These are phyloP conservation scores for Ectemnius cavifrons DNA, from an alignment of 2,888 invertebrate genomes.

Conservation along the genomic window DNA sequence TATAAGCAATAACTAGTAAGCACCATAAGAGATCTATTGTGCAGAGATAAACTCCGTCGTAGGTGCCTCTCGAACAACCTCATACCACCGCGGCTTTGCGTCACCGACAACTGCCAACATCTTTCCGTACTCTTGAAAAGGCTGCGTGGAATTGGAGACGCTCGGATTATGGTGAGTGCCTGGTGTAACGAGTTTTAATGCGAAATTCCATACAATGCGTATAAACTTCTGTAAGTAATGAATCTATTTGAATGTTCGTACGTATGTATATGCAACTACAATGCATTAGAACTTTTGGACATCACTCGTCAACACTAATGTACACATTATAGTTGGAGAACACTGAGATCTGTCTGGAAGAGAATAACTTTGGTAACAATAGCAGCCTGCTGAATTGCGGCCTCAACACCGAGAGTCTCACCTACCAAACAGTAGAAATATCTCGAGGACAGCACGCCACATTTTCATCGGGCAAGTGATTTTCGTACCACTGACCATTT, in stretches of 20 bases:
- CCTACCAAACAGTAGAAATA: constrained; percentile 64
- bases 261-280: too few species aligned
- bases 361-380: constrained; percentile 14
- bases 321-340: constrained; percentile 57
- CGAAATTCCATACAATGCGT: not conserved
- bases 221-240: too few species aligned
- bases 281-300: too few species aligned
- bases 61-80: constrained; percentile 67
- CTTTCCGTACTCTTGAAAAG: constrained; percentile 79
- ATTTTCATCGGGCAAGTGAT: constrained; percentile 81
- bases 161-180: constrained; percentile 59
- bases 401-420: constrained; percentile 40
- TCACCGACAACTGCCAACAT: constrained; percentile 83
- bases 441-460: constrained; percentile 59
- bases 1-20: too few species aligned
- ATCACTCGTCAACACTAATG: too few species aligned
- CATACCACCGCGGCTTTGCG: constrained; percentile 72
- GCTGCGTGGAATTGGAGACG: constrained; percentile 70
- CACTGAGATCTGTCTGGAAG: constrained; percentile 42
- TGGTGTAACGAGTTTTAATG: not conserved
- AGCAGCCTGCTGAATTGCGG: constrained; percentile 9
- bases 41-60: not conserved
- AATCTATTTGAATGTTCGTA: too few species aligned
- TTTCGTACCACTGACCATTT: not conserved
- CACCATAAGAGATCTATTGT: too few species aligned